These are phyloP conservation scores for Chroicocephalus ridibundus DNA, from an alignment of 2,113 vertebrate genomes.

Conservation along the genomic window DNA sequence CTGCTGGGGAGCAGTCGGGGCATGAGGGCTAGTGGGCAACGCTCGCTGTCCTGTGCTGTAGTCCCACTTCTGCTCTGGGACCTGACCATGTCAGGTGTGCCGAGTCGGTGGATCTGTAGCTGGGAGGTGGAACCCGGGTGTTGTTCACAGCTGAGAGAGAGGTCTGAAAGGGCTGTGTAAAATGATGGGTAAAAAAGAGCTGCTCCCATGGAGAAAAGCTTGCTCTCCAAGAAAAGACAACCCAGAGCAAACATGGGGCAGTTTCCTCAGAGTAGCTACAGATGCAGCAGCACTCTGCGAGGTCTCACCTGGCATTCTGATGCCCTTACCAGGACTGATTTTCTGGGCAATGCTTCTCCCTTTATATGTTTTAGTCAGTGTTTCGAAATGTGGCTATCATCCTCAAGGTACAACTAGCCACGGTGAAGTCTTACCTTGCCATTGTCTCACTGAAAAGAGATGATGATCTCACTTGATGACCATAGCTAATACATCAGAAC, in stretches of 20 bases:
- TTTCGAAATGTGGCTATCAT: neutral
- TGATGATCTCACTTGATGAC: neutral
- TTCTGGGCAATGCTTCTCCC: neutral
- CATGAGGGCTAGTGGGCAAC: neutral
- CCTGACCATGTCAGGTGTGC: accelerated
- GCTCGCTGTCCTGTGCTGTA: accelerated
- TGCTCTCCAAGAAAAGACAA: neutral
- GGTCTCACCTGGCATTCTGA: neutral
- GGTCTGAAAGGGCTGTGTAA: neutral
- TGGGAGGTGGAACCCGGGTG: neutral
- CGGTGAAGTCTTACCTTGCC: neutral
- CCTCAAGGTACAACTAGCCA: neutral
- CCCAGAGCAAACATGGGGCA: neutral
- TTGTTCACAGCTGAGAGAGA: neutral
- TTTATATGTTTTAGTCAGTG: neutral
- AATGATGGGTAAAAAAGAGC: neutral
- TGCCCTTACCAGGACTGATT: neutral
- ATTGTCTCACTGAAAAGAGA: accelerated
- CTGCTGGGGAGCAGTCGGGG: accelerated
- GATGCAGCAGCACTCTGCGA: neutral
- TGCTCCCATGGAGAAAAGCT: neutral
- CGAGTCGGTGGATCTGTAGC: neutral
- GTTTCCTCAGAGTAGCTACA: neutral
- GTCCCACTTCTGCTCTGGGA: neutral
- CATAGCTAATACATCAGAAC: neutral